Evolutionary conservation across 2,797 vertebrate species (phyloP).

Genomic region (Philypnodon macrostomus): DNA sequence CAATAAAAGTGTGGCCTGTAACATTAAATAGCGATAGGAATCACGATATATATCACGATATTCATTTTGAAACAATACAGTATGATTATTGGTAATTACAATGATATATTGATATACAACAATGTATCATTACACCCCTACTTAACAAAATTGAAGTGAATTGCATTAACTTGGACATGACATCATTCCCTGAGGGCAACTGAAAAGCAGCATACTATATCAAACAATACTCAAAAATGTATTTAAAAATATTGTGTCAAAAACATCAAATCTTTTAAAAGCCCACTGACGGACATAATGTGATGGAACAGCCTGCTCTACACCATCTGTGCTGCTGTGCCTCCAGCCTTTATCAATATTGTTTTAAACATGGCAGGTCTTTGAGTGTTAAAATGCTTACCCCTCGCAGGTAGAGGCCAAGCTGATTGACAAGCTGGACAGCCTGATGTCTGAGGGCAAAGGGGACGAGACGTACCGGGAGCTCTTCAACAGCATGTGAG

Average conservation of each 20-base stretch:
- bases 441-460: slow-evolving; percentile 98
- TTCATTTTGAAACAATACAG: too few species aligned
- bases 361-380: not conserved
- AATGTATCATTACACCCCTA: too few species aligned
- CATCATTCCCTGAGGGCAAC: too few species aligned
- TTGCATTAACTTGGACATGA: too few species aligned
- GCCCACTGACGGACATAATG: not conserved
- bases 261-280: not conserved
- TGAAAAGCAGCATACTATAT: too few species aligned
- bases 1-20: too few species aligned
- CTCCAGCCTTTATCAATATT: not conserved
- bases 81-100: too few species aligned
- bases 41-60: too few species aligned
- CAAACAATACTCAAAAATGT: too few species aligned
- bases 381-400: slow-evolving; percentile 1
- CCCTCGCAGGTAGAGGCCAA: slow-evolving; percentile 92
- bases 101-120: too few species aligned
- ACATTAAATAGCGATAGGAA: too few species aligned
- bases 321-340: not conserved
- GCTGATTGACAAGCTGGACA: slow-evolving; percentile 97
- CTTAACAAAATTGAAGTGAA: too few species aligned
- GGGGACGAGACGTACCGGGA: slow-evolving; percentile 97
- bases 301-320: not conserved
- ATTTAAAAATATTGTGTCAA: not conserved
- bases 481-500: slow-evolving; percentile 77